Evolutionary conservation across 2,888 invertebrate genomes (phyloP), one percentile per base, ranked within the genome.

Genomic region (Aphodius granarius): DNA sequence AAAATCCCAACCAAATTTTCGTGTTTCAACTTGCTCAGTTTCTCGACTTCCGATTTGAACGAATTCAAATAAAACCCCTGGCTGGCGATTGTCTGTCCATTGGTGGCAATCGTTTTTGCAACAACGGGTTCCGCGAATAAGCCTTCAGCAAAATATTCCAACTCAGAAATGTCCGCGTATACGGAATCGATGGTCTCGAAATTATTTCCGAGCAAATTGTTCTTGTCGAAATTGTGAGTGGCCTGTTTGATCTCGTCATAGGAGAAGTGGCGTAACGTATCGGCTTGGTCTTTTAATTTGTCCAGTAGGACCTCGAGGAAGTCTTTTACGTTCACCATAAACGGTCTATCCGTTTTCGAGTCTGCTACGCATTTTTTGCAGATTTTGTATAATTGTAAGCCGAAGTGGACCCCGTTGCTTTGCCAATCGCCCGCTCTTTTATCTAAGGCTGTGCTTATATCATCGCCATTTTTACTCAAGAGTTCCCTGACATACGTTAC

Each of bases 261-360:
- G 5, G 76, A 76, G 19, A 22, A 18, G 13, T 22, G 62, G 0
- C 22, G 65, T 5, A 73, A 19, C 13, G 16, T 43, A 21, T 72
- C 73, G 13, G 16, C 21, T 18, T 76, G 63, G 5, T 74, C 76
- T 3, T 66, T 20, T 9, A 68, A 19, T 5, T 75, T 64, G 18
- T 65, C 62, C 15, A 68, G 13, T 20, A 75, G 17, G 63, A 71
- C 43, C 43, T 71, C 71, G 13, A 62, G 19, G 22, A 22, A 43
- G 3, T 71, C 71, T 71, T 23, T 87, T 22, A 92, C 88, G 80
- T 88, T 85, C 74, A 87, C 88, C 89, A 93, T 92, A 13, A 88
- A 86, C 0, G 92, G 93, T 81, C 94, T 83, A 71, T 88, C 88
- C 80, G 89, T 89, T 81, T 89, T 89, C 77, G 91, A 90, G 66